Conservation (phyloP, 2,797 vertebrate genomes). For the Austrolebias charrua region DNA sequence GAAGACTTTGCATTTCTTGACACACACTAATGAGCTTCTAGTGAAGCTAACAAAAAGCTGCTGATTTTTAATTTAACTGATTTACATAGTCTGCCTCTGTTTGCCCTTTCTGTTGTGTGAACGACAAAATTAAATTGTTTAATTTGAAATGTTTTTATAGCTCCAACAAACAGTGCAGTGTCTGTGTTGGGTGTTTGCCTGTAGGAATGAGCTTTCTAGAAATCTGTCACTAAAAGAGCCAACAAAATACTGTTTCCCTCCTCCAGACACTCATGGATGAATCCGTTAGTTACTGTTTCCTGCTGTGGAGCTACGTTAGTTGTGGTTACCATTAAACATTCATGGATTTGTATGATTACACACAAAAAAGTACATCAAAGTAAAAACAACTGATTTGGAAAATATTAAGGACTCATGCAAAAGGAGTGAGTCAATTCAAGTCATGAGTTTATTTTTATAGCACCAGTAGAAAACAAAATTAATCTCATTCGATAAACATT, state of each 20-base stretch:
- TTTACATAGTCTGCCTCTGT: slow-evolving; percentile 39
- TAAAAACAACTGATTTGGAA: slow-evolving; percentile 11
- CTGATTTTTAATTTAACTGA: slow-evolving; percentile 39
- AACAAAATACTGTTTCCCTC: slow-evolving; percentile 31
- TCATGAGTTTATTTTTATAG: no score
- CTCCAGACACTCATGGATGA: slow-evolving; percentile 47
- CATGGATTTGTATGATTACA: background rate
- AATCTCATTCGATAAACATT: no score
- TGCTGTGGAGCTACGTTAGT: slow-evolving; percentile 40
- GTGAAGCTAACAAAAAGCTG: slow-evolving; percentile 32
- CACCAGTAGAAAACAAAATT: no score
- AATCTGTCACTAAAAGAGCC: slow-evolving; percentile 63
- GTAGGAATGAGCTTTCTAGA: slow-evolving; percentile 63
- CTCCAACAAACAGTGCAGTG: slow-evolving; percentile 39
- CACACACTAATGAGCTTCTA: slow-evolving; percentile 31
- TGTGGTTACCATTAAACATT: slow-evolving; percentile 35
- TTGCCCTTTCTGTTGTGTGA: slow-evolving; percentile 40
- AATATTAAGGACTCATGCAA: no score
- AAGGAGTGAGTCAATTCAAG: no score
- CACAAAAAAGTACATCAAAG: slow-evolving; percentile 12
- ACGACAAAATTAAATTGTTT: slow-evolving; percentile 68
- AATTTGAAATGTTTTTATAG: slow-evolving; percentile 65
- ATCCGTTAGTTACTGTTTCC: slow-evolving; percentile 21
- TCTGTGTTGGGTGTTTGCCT: slow-evolving; percentile 44
- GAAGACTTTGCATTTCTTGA: slow-evolving; percentile 27